phyloP scores from a whole-genome alignment of 92 coral and sea anemone species.

The Pocillopora grandis region DNA sequence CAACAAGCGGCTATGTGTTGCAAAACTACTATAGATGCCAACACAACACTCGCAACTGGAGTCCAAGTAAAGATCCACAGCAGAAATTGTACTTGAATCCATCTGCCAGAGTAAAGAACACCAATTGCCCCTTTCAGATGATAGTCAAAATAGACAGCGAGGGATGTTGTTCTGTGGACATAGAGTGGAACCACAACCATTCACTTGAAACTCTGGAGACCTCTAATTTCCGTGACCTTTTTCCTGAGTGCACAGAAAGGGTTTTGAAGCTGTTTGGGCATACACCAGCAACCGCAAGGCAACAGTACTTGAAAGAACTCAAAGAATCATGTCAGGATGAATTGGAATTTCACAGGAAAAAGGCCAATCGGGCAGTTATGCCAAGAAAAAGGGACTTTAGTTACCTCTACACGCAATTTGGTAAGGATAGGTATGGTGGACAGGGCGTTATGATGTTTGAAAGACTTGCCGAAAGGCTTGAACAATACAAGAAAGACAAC shows the following conservation, averaged over 20 bases:
- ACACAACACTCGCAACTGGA: slow-evolving; percentile 61
- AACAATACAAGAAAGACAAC: too few species aligned
- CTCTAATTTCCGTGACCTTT: slow-evolving; percentile 57
- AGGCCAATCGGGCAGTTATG: slow-evolving; percentile 57
- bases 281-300: too few species aligned
- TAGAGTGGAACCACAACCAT: slow-evolving; percentile 79
- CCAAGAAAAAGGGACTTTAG: slow-evolving; percentile 65
- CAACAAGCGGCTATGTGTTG: slow-evolving; percentile 22
- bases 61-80: slow-evolving; percentile 64
- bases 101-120: slow-evolving; percentile 72
- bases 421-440: neutral
- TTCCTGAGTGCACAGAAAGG: slow-evolving; percentile 55
- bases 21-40: slow-evolving; percentile 64
- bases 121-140: slow-evolving; percentile 68
- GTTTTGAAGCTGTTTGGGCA: slow-evolving; percentile 54
- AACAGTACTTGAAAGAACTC: too few species aligned
- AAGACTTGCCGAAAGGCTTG: too few species aligned
- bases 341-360: too few species aligned
- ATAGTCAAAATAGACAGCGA: slow-evolving; percentile 54
- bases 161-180: slow-evolving; percentile 55
- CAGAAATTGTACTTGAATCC: slow-evolving; percentile 47
- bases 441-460: too few species aligned
- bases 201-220: slow-evolving; percentile 58
- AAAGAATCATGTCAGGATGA: too few species aligned
- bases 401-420: slow-evolving; percentile 48